Evolutionary conservation across 2,113 vertebrate genomes (phyloP), one percentile per base, ranked within the genome.

Genomic region (Hoplias malabaricus): DNA sequence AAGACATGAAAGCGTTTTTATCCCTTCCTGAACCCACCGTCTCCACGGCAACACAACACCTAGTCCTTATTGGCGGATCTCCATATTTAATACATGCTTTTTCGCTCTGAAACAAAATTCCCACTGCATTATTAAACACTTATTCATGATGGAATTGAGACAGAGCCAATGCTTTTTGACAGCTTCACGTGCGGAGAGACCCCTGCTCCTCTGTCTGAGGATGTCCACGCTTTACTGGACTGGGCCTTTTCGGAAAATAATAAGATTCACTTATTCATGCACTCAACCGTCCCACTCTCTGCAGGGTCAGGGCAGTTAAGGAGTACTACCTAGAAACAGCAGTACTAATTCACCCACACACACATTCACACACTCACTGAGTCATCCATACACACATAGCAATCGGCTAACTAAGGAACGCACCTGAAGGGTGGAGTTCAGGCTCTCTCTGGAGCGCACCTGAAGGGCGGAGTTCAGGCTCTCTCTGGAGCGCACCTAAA

Each of bases 61-160:
- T 79, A 66, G 50, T 59, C 59, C 59, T 82, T 78, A 75, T 79
- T 79, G 67, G 57, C 31, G 42, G 29, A 75, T 75, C 67, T 82
- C 69, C 77, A 75, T 79, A 50, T 82, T 79, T 75, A 71, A 62
- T 50, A 63, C 48, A 75, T 56, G 48, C 38, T 59, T 43, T 46
- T 71, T 59, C 31, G 7, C 56, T 69, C 75, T 19, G 73, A 71
- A 82, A 79, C 80, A 82, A 79, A 82, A 79, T 72, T 75, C 76
- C n/a, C 53, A 8, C 70, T 82, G 71, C 67, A 79, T 82, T 75
- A 79, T 82, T 82, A 71, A 82, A 13, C 42, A 46, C 50, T 71
- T 67, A 75, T 76, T 40, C 54, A 82, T 76, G 75, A 82, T 76
- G 61, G 61, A 82, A 79, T 48, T 9, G 25, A 57, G 25, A 57